Conservation (phyloP, 92 coral and sea anemone species). For the Muricea muricata region DNA sequence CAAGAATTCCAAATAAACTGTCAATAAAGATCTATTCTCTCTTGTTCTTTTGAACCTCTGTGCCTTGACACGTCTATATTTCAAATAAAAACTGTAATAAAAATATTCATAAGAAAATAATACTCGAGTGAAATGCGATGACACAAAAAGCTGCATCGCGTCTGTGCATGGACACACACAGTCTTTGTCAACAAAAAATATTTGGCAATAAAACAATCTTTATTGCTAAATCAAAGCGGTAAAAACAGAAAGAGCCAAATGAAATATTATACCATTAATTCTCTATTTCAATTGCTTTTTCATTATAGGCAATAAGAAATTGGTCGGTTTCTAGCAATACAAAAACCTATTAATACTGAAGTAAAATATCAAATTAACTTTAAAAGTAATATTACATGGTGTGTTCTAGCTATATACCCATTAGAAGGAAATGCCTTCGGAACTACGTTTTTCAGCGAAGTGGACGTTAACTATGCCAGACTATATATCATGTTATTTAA, state of each 20-base stretch:
- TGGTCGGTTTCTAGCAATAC: neutral
- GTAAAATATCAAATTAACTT: no score
- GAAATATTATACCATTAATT: neutral
- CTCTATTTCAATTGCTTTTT: neutral
- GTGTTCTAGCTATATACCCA: no score
- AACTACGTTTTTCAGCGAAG: no score
- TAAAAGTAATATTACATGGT: no score
- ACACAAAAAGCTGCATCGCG: slow-evolving; percentile 52
- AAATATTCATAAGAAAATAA: slow-evolving; percentile 28
- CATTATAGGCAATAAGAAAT: neutral
- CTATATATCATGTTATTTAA: neutral
- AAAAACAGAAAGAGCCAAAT: neutral
- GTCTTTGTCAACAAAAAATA: slow-evolving; percentile 70
- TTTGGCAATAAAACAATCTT: slow-evolving; percentile 67
- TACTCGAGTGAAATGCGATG: neutral
- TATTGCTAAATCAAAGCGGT: slow-evolving; percentile 49
- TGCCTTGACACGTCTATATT: slow-evolving; percentile 28
- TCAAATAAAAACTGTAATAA: slow-evolving; percentile 39
- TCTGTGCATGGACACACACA: slow-evolving; percentile 91
- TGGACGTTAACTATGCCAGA: no score
- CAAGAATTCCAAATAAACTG: slow-evolving; percentile 25
- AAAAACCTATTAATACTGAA: no score
- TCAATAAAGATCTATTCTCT: slow-evolving; percentile 31
- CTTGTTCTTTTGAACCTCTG: slow-evolving; percentile 30
- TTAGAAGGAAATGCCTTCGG: no score